These are phyloP conservation scores for Sminthopsis crassicaudata DNA, from an alignment of 2,113 vertebrate genomes.

Conservation along the genomic window DNA sequence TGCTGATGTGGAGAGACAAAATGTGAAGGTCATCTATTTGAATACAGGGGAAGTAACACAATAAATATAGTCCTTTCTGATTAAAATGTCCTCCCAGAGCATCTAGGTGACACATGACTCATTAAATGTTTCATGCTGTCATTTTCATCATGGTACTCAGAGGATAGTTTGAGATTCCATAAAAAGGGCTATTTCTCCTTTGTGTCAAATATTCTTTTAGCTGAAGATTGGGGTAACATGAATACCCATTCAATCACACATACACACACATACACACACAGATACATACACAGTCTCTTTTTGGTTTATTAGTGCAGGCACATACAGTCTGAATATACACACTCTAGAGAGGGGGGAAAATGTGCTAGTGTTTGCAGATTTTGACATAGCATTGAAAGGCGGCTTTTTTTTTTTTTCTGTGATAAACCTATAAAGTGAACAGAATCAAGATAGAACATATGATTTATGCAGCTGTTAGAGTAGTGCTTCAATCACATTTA, in stretches of 20 bases:
- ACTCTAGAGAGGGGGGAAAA: slow-evolving; percentile 42
- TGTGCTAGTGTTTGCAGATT: slow-evolving; percentile 58
- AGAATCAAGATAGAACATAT: slow-evolving; percentile 59
- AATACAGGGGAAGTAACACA: background rate
- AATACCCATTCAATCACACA: background rate
- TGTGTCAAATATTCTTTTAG: background rate
- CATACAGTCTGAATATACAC: background rate
- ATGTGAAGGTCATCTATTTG: background rate
- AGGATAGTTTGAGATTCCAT: background rate
- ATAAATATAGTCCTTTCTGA: background rate
- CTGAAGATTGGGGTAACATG: background rate
- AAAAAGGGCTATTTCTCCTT: slow-evolving; percentile 10
- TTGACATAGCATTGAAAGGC: slow-evolving; percentile 37
- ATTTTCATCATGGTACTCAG: background rate
- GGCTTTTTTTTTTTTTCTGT: slow-evolving; percentile 45
- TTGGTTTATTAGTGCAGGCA: background rate
- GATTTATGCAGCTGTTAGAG: slow-evolving; percentile 68
- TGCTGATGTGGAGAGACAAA: background rate
- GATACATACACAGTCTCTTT: background rate
- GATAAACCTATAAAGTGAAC: slow-evolving; percentile 52
- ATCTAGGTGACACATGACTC: background rate
- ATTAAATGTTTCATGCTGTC: background rate
- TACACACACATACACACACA: background rate
- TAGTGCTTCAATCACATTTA: slow-evolving; percentile 74
- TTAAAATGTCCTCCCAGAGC: background rate